Percentiles rank a stretch among this genome's conserved stretches.
These are phyloP conservation scores for Eupithecia centaureata DNA, from an alignment of 2,888 invertebrate genomes.

Conservation along the genomic window DNA sequence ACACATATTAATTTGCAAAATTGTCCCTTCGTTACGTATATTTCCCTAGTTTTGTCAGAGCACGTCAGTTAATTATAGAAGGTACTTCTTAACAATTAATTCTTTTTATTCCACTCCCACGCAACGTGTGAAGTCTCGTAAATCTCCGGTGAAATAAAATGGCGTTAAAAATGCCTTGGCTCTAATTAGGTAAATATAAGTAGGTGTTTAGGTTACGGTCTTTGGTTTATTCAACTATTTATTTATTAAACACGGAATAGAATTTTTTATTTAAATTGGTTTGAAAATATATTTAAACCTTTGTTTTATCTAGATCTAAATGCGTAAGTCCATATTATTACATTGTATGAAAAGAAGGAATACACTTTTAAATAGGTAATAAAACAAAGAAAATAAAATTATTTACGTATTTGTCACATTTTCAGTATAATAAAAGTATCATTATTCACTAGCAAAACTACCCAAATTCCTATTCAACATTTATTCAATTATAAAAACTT, in stretches of 20 bases:
- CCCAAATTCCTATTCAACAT: background rate
- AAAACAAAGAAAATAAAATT: no score
- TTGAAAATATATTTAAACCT: background rate
- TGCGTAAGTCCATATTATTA: no score
- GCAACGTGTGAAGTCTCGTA: conserved; percentile 40
- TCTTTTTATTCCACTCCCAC: background rate
- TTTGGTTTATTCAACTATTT: background rate
- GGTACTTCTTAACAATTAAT: background rate
- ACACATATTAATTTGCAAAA: background rate
- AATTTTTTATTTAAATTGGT: background rate
- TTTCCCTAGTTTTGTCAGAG: background rate
- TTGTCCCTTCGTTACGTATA: background rate
- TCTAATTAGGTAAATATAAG: background rate
- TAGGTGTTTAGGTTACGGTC: background rate
- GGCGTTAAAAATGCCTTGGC: conserved; percentile 26
- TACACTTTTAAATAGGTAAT: no score
- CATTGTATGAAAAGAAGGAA: no score
- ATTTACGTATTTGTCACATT: no score
- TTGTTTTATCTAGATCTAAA: no score
- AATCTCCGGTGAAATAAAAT: conserved; percentile 36
- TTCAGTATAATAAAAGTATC: no score
- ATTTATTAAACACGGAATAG: background rate
- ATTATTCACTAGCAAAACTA: background rate
- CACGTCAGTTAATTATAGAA: background rate
- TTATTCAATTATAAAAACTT: background rate